Evolutionary conservation across 2,113 vertebrate genomes (phyloP), one percentile per base, ranked within the genome.

Genomic region (Myotis lucifugus): DNA sequence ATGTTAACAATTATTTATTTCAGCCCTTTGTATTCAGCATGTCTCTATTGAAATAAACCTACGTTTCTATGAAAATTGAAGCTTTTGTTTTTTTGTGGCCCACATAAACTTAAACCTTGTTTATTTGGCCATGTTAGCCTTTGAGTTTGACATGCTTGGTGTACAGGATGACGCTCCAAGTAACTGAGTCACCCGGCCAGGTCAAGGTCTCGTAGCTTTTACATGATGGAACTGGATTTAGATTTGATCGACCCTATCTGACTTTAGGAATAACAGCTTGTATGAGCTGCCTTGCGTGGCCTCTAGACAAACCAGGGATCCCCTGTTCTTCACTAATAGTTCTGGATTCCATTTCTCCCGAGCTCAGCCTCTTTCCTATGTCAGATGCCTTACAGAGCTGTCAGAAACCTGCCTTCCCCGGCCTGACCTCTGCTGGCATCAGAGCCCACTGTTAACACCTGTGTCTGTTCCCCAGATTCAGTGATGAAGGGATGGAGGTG

Each of bases 401-500:
- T 77, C 37, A 32, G 84, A 91, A 23, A 54, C 14, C 29, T 82
- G 9, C 61, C 40, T 85, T 21, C 77, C 61, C n/a, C 64, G 73
- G 29, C 3, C 23, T 91, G 54, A 37, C n/a, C 29, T 79, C 66
- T 66, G 40, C 67, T 70, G 50, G 6, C 54, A 9, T 83, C 66
- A 6, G 66, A 90, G 61, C 81, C 66, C 48, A 23, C 42, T 48
- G 3, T 27, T 82, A 91, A 94, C 87, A 19, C 34, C 25, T 91
- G 79, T 12, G 10, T 97, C 76, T 93, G 2, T 87, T 95, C 87
- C n/a, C 64, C 94, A 99, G 98, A 32, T 99, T 99, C 97, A 99
- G 99, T 90, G 99, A 99, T 92, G 99, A 99, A 84, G 99, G 99
- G 8, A 99, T 99, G 99, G 99, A 99, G 97, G 99, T 99, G 96